Evolutionary conservation across 2,888 invertebrate species (phyloP), one percentile per base, ranked within the genome.

Genomic region (Zeuzera pyrina): DNA sequence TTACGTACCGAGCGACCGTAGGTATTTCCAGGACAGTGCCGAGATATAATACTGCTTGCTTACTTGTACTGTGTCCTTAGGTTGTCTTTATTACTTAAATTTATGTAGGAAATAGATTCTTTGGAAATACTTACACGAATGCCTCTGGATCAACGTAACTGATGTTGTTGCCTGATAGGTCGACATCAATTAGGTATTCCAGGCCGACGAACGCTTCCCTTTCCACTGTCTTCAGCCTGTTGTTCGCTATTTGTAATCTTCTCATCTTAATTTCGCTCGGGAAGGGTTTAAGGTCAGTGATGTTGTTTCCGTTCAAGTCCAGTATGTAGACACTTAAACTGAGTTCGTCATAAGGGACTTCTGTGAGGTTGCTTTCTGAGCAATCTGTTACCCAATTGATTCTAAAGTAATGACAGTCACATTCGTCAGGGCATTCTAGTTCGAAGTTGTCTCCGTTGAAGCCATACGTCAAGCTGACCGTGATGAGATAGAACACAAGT

Each of bases 371-470:
- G 68, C 89, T 90, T 51, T 90, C 89, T 0, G 91, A 91, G 51
- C 91, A 91, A 55, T 91, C 91, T 2, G 90, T 90, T 49, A 91
- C 90, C 90, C 90, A 91, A 71, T 91, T 90, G 52, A 90, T 87
- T 38, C 90, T 85, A 68, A 89, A 90, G 68, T 90, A 91, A 74
- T 91, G 89, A 53, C 91, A 91, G 55, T 90, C 89, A 57, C 91
- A 91, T 47, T 90, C 90, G 43, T 88, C 89, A 1, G 91, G 91
- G 47, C 91, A 91, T 56, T 89, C 88, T 52, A 88, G 67, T 50
- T 90, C 89, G 43, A 86, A 85, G 49, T 87, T 78, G 48, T 89
- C 89, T 31, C 88, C 88, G 48, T 88, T 88, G 48, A 87, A 85
- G 10, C 67, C 68, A 35, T 58, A 43, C 8, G 62, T 57, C 21